A percentile compares a stretch with the other conserved stretches of the same genome.
phyloP scores from a whole-genome alignment of 2,888 invertebrate genomes.

The Osmoderma eremita region DNA sequence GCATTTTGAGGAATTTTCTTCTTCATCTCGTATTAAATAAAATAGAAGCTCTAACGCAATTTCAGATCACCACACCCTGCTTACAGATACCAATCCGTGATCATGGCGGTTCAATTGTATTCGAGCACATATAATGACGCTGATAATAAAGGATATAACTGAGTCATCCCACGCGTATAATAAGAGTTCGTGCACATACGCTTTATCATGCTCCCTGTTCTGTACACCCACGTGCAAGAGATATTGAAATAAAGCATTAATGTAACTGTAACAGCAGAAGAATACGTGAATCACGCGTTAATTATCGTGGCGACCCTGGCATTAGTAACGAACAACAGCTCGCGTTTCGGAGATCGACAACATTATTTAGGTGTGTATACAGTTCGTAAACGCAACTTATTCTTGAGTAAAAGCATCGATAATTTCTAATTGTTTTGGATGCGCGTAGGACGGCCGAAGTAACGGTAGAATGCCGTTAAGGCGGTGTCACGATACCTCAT shows the following conservation, averaged over 20 bases:
- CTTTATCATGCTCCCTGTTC: constrained; percentile 28
- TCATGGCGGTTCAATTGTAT: neutral
- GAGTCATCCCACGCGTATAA: constrained; percentile 31
- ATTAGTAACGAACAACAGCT: constrained; percentile 24
- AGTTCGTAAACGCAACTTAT: neutral
- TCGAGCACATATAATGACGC: neutral
- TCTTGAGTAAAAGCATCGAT: constrained; percentile 15
- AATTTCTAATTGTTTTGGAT: constrained; percentile 18
- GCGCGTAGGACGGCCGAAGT: constrained; percentile 11
- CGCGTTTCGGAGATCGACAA: constrained; percentile 9
- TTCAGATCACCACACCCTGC: constrained; percentile 17
- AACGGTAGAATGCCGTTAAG: constrained; percentile 20
- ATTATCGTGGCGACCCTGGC: constrained; percentile 22
- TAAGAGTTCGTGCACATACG: constrained; percentile 8
- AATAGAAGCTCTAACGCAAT: neutral
- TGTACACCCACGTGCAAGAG: constrained; percentile 22
- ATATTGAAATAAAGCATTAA: constrained; percentile 30
- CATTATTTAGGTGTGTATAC: neutral
- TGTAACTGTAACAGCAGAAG: constrained; percentile 28
- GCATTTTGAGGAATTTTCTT: too few relatives aligned
- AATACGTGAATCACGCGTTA: constrained; percentile 31
- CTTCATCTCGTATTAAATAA: too few relatives aligned
- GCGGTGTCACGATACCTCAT: neutral
- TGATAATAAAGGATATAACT: constrained; percentile 25
- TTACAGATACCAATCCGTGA: constrained; percentile 1